Evolutionary conservation across 2,797 vertebrate species (phyloP).

Genomic region (Tragopan temminckii): DNA sequence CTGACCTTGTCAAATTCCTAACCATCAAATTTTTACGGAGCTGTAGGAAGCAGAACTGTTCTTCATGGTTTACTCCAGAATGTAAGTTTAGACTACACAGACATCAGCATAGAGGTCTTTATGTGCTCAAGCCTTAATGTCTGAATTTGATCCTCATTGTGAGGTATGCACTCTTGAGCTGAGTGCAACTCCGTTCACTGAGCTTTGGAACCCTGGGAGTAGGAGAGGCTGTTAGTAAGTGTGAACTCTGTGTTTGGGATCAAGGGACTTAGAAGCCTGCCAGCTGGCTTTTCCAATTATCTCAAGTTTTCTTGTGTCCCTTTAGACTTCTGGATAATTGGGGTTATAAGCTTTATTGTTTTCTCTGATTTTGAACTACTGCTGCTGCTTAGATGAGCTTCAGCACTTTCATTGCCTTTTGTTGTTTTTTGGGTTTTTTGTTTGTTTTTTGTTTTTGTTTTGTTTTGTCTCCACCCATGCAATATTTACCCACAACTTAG

Average conservation of each 20-base stretch:
- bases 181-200: background rate
- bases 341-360: background rate
- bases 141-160: background rate
- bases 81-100: background rate
- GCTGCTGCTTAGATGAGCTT: background rate
- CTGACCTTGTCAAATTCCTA: background rate
- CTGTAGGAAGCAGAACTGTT: background rate
- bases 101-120: background rate
- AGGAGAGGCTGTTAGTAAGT: background rate
- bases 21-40: background rate
- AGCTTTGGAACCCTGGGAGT: background rate
- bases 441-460: background rate
- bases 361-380: background rate
- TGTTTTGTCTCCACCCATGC: background rate
- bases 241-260: background rate
- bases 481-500: background rate
- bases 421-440: background rate
- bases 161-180: background rate
- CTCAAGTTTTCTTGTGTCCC: background rate
- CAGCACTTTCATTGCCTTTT: background rate
- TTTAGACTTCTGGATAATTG: slow-evolving; percentile 1
- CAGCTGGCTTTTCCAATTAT: background rate
- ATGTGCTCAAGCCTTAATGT: background rate
- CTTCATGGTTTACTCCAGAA: background rate
- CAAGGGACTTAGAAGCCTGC: background rate